Evolutionary conservation across 2,113 vertebrate species (phyloP).

Genomic region (Lagenorhynchus albirostris): DNA sequence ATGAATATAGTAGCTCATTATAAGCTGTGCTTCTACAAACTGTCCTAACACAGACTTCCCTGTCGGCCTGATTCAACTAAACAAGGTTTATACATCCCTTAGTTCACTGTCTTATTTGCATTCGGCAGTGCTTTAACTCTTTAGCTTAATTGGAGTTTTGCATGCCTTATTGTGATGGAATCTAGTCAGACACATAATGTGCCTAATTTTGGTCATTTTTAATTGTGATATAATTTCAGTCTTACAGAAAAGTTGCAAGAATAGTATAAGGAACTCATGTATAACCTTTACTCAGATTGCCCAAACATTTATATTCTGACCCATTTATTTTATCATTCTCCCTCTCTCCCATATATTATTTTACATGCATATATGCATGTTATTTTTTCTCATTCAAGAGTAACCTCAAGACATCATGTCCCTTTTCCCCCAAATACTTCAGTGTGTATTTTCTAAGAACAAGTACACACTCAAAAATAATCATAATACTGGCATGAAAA

Average conservation of each 20-base stretch:
- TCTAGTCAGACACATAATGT: neutral
- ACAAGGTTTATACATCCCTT: neutral
- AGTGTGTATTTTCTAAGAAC: neutral
- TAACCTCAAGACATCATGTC: neutral
- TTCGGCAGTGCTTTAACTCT: neutral
- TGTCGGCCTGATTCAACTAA: neutral
- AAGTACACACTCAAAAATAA: neutral
- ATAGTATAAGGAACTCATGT: neutral
- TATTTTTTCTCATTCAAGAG: neutral
- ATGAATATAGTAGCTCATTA: neutral
- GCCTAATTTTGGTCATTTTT: neutral
- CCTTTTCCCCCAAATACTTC: neutral
- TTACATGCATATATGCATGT: neutral
- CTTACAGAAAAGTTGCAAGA: neutral
- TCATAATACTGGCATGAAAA: neutral
- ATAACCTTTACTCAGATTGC: neutral
- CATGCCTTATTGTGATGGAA: neutral
- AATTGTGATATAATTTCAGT: neutral
- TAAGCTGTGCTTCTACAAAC: neutral
- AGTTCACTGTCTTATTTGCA: neutral
- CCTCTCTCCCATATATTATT: neutral
- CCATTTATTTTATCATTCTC: neutral
- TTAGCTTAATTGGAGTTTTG: neutral
- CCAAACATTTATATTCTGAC: neutral
- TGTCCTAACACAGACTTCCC: neutral